A percentile compares a stretch with the other conserved stretches of the same genome.
Evolutionary conservation across 2,797 vertebrate genomes (phyloP).

Genomic region (Triplophysa yarkandensis): DNA sequence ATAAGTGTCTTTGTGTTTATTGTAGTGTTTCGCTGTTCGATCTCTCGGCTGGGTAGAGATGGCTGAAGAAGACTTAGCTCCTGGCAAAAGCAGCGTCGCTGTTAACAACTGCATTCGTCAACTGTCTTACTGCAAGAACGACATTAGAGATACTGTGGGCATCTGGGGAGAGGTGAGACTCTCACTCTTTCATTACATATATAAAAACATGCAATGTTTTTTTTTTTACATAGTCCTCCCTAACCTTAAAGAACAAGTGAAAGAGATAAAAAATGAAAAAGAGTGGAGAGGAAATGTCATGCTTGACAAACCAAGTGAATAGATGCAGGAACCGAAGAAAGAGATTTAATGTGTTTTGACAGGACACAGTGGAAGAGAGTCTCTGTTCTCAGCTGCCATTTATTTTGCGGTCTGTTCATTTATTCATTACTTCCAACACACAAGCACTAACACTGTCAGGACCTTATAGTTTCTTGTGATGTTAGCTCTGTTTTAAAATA

Average conservation of each 20-base stretch:
- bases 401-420: slow-evolving; percentile 35
- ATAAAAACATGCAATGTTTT: slow-evolving; percentile 12
- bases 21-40: slow-evolving; percentile 92
- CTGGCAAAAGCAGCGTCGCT: slow-evolving; percentile 95
- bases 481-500: slow-evolving; percentile 2
- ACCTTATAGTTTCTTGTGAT: slow-evolving; percentile 26
- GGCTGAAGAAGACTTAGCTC: slow-evolving; percentile 95
- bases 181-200: slow-evolving; percentile 2
- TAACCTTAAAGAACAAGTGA: background rate
- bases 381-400: slow-evolving; percentile 28
- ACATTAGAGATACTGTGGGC: slow-evolving; percentile 95
- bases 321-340: background rate
- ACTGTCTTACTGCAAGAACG: slow-evolving; percentile 98
- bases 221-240: background rate
- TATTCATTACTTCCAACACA: slow-evolving; percentile 37
- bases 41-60: slow-evolving; percentile 98
- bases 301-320: slow-evolving; percentile 3
- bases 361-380: slow-evolving; percentile 15
- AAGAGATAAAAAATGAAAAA: background rate
- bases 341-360: slow-evolving; percentile 37
- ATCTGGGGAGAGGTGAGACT: slow-evolving; percentile 94
- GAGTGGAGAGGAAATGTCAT: slow-evolving; percentile 7
- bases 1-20: slow-evolving; percentile 6
- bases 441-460: slow-evolving; percentile 18
- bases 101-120: slow-evolving; percentile 99